Base-by-base conservation (phyloP, 2,797 vertebrate species). In the Crocidura indochinensis region DNA sequence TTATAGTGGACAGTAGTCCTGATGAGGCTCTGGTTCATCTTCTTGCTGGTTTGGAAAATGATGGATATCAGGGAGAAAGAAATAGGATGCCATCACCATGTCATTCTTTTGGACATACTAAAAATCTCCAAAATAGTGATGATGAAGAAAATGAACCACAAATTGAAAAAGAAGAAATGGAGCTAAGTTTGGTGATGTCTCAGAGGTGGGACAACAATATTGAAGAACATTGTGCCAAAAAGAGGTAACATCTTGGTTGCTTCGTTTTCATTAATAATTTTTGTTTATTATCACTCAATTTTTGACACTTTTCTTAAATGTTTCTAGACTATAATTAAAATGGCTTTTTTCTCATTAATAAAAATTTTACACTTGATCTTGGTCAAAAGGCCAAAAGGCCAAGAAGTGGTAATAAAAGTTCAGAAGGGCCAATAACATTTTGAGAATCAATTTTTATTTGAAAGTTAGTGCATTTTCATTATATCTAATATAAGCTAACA, bases 111-210 rank as follows among this genome's bases (percentile, higher is more conserved):
- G 98, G 98, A 95, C 97, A 96, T 71, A 95, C 93, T 87, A 97
- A 84, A 97, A 98, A 98, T 96, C 98, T 97, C 90, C 99, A 98
- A 96, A 99, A 99, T 97, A 99, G 99, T 78, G 99, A 99, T 83
- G 99, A 99, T 96, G 99, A 99, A 97, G 99, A 99, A 97, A 99
- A 98, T 38, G 98, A 97, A 51, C 99, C 99, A 65, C 98, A 99
- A 92, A 96, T 98, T 49, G 98, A 99, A 95, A 98, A 98, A 95
- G 98, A 99, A 78, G 99, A 99, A 96, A 98, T 98, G n/a, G 99
- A 99, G 94, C 98, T 99, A 85, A 99, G 99, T 95, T 88, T 98
- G 94, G 84, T 99, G 46, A 99, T 99, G 99, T 99, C 99, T 79
- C 99, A 99, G 90, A 98, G 98, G 91, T 99, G 99, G 99, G 99